Evolutionary conservation across 2,888 invertebrate species (phyloP), one percentile per base, ranked within the genome.

Genomic region (Trichopoda pennipes): DNA sequence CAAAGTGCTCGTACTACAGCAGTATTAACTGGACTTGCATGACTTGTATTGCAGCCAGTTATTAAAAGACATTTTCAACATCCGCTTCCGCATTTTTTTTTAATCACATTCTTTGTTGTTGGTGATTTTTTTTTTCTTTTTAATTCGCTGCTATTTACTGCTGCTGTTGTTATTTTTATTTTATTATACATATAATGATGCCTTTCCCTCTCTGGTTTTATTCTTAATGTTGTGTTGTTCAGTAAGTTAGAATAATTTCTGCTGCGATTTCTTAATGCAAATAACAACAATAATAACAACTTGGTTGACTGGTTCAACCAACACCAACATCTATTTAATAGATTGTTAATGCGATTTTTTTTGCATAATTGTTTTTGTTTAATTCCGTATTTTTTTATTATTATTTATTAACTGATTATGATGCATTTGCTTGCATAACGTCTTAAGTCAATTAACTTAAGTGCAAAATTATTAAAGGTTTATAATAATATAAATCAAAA

Each of bases 41-140:
- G 87, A 88, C 89, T 88, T 88, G 89, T 82, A 88, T 88, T 89
- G 86, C 87, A 78, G 86, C 87, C 88, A 89, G 88, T 89, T 88
- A 87, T 87, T 87, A 86, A 84, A 84, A 77, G 84, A 81, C 77
- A 84, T 87, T 87, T 88, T 85, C n/a, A 87, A 89, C 89, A 89
- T 89, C 89, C 89, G 89, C 89, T 89, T 89, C 89, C 89, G 89
- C 89, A 89, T 89, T 88, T 88, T 87, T 81, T 84, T 80, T 81
- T 69, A 81, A 74, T 75, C 72, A 69, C 17, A 61, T 80, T 53
- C 74, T 78, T 72, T 76, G 53, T 72, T 75, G 61, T 75, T 42
- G 28, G 2, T 61, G 21, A 61, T 68, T 77, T 51, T 63, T 10
- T 74, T 74, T 63, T 28, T 53, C 38, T 28, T 17, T n/a, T n/a